Conservation (phyloP, 2,888 invertebrate genomes). For the Nomada fabriciana region DNA sequence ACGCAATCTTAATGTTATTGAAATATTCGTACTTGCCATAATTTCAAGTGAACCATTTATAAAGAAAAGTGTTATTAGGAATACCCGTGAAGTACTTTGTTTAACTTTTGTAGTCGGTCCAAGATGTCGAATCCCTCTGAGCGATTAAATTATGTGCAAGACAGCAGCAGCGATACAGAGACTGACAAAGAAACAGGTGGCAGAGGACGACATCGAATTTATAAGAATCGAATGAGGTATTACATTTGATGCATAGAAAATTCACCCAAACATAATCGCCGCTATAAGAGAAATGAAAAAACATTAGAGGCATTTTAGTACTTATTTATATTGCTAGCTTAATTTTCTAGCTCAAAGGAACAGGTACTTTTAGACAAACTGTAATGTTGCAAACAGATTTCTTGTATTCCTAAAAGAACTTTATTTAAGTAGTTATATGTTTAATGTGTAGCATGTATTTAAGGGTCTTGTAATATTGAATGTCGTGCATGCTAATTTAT, state of each 20-base stretch:
- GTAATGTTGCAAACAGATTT: conserved; percentile 19
- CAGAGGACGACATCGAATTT: conserved; percentile 87
- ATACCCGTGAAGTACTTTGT: not conserved
- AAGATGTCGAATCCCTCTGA: conserved; percentile 83
- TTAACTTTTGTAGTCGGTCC: conserved; percentile 76
- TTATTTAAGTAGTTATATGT: conserved; percentile 35
- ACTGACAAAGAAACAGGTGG: conserved; percentile 90
- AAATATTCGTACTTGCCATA: not conserved
- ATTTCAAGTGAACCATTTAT: not conserved
- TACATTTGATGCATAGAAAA: conserved; percentile 36
- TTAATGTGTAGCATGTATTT: conserved; percentile 64
- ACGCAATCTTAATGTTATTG: conserved; percentile 13
- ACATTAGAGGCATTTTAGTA: conserved; percentile 17
- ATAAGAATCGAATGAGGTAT: conserved; percentile 90
- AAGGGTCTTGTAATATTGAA: conserved; percentile 49
- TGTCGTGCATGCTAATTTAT: conserved; percentile 66
- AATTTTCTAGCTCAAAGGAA: conserved; percentile 28
- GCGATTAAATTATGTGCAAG: conserved; percentile 84
- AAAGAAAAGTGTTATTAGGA: not conserved
- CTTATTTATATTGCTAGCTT: conserved; percentile 28
- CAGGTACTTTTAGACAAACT: conserved; percentile 38
- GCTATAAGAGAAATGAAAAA: conserved; percentile 21
- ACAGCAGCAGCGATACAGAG: conserved; percentile 94
- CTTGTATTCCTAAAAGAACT: conserved; percentile 10
- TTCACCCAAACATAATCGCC: conserved; percentile 21